A percentile compares a stretch with the other conserved stretches of the same genome.
Conservation (phyloP, 2,113 vertebrate genomes). For the Geococcyx californianus region DNA sequence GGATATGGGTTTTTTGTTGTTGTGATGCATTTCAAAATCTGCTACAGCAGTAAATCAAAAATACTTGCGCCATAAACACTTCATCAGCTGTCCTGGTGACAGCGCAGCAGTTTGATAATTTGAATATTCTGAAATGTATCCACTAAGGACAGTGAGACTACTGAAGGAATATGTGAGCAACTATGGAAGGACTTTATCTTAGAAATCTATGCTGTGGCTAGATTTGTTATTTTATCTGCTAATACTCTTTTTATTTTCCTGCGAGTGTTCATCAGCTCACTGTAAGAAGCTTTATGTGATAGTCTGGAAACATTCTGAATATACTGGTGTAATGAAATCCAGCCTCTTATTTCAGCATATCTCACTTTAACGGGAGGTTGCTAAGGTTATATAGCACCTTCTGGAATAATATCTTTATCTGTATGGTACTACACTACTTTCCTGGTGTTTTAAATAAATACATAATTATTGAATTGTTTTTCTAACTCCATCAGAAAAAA, state of each 20-base stretch:
- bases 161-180: not conserved
- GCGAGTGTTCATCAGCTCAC: not conserved
- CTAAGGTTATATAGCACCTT: not conserved
- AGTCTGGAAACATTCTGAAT: not conserved
- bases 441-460: not conserved
- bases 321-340: not conserved
- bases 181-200: not conserved
- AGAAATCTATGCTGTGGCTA: not conserved
- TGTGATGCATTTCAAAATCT: not conserved
- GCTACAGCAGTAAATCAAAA: not conserved
- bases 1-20: not conserved
- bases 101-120: not conserved
- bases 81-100: not conserved
- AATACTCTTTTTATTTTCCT: not conserved
- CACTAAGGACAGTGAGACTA: not conserved
- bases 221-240: not conserved
- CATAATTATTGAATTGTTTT: not conserved
- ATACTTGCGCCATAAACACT: accelerated
- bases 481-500: not conserved
- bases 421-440: not conserved
- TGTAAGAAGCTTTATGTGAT: not conserved
- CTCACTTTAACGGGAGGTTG: not conserved
- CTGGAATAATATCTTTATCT: not conserved
- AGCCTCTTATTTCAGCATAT: not conserved
- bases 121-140: not conserved